phyloP scores from a whole-genome alignment of 23 tunicate genomes.

The Diplosoma virens region DNA sequence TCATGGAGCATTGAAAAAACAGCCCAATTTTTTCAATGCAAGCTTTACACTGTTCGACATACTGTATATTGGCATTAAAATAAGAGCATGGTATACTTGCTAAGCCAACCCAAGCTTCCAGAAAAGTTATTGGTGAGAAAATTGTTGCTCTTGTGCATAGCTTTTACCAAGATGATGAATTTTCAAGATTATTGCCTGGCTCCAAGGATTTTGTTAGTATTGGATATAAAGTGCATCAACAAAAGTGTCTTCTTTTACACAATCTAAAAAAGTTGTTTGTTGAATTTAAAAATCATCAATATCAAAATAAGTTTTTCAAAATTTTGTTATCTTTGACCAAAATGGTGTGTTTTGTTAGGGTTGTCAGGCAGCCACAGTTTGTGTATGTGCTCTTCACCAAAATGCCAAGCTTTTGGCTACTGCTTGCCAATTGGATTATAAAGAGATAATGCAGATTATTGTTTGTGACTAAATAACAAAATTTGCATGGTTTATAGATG shows the following conservation, averaged over 20 bases:
- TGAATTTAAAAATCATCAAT: neutral
- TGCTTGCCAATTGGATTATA: neutral
- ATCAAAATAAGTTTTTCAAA: neutral
- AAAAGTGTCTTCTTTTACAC: slow-evolving; percentile 14
- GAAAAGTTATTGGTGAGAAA: slow-evolving; percentile 2
- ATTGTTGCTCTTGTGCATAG: neutral
- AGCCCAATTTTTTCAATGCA: slow-evolving; percentile 19
- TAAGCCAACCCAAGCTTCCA: neutral
- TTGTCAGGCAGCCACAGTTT: slow-evolving; percentile 23
- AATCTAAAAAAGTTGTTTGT: slow-evolving; percentile 5
- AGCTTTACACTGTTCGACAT: slow-evolving; percentile 10
- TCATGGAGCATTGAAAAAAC: slow-evolving; percentile 13
- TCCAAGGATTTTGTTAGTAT: slow-evolving; percentile 7
- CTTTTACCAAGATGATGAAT: slow-evolving; percentile 31
- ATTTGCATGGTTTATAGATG: slow-evolving; percentile 16
- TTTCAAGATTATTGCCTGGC: slow-evolving; percentile 28
- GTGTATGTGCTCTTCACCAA: slow-evolving; percentile 7
- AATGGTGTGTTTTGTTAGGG: slow-evolving; percentile 2
- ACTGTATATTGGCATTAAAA: neutral
- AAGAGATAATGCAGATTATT: neutral
- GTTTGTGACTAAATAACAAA: slow-evolving; percentile 17
- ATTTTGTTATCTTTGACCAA: slow-evolving; percentile 2
- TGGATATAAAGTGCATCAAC: neutral
- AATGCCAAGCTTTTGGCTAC: neutral
- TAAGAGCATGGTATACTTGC: slow-evolving; percentile 3